Conservation (phyloP, 2,888 invertebrate genomes). For the Spatulosminthurus flaviceps region DNA sequence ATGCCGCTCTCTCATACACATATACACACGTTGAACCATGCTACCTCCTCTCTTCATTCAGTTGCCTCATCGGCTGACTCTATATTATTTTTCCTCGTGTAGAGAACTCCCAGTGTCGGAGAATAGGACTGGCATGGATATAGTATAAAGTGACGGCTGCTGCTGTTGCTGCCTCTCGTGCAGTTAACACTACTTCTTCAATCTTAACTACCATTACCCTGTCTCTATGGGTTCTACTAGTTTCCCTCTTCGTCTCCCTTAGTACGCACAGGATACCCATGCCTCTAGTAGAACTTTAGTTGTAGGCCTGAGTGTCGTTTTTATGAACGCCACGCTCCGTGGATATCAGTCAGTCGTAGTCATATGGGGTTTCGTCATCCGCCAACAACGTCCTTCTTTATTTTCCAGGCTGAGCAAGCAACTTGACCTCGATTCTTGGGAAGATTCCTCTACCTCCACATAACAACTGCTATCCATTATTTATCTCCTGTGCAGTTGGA, state of each 20-base stretch:
- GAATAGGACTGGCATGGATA: slow-evolving; percentile 13
- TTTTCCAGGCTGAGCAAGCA: slow-evolving; percentile 37
- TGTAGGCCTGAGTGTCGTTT: not conserved
- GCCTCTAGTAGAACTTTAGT: not conserved
- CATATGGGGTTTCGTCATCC: slow-evolving; percentile 33
- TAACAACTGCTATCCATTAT: not conserved
- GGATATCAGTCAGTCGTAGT: slow-evolving; percentile 33
- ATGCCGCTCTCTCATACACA: slow-evolving; percentile 11
- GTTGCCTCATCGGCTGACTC: slow-evolving; percentile 4
- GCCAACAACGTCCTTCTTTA: slow-evolving; percentile 34
- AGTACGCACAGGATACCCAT: not conserved
- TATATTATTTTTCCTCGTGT: slow-evolving; percentile 18
- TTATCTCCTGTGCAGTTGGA: not conserved
- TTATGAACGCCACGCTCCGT: not conserved
- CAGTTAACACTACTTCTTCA: slow-evolving; percentile 10
- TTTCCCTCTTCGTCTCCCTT: not conserved
- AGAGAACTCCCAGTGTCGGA: slow-evolving; percentile 7
- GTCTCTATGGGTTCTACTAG: slow-evolving; percentile 14
- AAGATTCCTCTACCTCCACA: slow-evolving; percentile 18
- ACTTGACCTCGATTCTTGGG: slow-evolving; percentile 46
- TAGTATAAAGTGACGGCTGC: slow-evolving; percentile 5
- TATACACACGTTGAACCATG: not conserved
- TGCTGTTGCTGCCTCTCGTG: slow-evolving; percentile 7
- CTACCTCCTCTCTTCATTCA: slow-evolving; percentile 10
- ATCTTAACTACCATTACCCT: slow-evolving; percentile 13